These are phyloP conservation scores for Halcyon senegalensis DNA, from an alignment of 2,113 vertebrate genomes.

Conservation along the genomic window DNA sequence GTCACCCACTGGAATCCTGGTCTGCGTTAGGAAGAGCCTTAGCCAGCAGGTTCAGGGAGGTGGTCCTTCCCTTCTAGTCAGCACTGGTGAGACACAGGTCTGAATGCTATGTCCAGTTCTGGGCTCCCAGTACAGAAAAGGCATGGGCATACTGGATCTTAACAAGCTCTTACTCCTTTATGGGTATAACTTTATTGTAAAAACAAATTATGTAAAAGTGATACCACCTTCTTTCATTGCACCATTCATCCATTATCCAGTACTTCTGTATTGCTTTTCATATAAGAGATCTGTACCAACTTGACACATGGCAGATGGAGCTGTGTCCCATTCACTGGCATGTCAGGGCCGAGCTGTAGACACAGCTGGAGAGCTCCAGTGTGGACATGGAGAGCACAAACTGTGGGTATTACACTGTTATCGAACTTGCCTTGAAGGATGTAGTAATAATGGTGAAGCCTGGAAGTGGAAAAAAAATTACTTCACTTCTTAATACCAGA, in stretches of 20 bases:
- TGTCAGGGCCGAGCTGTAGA: background rate
- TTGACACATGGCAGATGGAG: background rate
- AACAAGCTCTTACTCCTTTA: background rate
- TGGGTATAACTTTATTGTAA: background rate
- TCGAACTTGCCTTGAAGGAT: background rate
- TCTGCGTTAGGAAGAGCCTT: background rate
- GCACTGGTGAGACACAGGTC: background rate
- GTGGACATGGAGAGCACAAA: background rate
- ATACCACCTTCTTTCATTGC: background rate
- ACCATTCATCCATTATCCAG: background rate
- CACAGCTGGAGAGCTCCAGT: background rate
- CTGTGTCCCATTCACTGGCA: background rate
- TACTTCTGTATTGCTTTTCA: background rate
- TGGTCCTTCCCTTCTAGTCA: background rate
- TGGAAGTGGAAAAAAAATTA: background rate
- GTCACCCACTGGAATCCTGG: background rate
- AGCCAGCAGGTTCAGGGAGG: background rate
- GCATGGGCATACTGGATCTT: background rate
- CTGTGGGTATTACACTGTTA: background rate
- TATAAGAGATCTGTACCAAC: fast-evolving
- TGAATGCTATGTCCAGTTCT: background rate
- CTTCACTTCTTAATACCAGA: background rate
- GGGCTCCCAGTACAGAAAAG: background rate
- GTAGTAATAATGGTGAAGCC: background rate
- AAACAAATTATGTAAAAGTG: background rate